A percentile compares a stretch with the other conserved stretches of the same genome.
Conservation (phyloP, 2,888 invertebrate species). For the Lasioglossum oenotherae region DNA sequence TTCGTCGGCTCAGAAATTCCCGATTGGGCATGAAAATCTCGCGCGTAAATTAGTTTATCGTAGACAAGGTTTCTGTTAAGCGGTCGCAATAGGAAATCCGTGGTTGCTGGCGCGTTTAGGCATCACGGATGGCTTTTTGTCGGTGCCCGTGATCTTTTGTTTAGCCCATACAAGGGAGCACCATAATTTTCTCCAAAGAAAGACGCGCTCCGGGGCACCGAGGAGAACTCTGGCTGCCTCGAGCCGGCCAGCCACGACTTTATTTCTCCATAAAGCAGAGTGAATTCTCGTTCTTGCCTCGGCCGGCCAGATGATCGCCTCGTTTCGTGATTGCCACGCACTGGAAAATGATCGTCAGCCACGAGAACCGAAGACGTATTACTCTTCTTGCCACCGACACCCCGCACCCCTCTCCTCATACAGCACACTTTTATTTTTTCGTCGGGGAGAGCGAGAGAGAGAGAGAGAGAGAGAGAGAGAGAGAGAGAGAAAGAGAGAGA, state of each 20-base stretch:
- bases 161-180: conserved; percentile 58
- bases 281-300: conserved; percentile 64
- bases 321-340: conserved; percentile 68
- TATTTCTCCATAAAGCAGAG: conserved; percentile 67
- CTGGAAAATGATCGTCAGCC: conserved; percentile 57
- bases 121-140: conserved; percentile 40
- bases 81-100: conserved; percentile 30
- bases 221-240: conserved; percentile 18
- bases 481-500: not conserved
- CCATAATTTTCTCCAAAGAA: conserved; percentile 62
- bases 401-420: not conserved
- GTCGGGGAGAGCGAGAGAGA: not conserved
- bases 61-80: conserved; percentile 29
- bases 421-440: not conserved
- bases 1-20: not conserved
- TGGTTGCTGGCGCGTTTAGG: conserved; percentile 50
- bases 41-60: conserved; percentile 35
- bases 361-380: conserved; percentile 54
- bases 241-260: conserved; percentile 42
- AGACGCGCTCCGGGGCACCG: conserved; percentile 36
- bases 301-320: conserved; percentile 57
- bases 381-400: conserved; percentile 52
- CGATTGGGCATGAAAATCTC: not conserved
- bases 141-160: conserved; percentile 58
- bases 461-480: not conserved